Base-by-base conservation (phyloP, 1,140 invertebrate species). In the Agrilus planipennis region DNA sequence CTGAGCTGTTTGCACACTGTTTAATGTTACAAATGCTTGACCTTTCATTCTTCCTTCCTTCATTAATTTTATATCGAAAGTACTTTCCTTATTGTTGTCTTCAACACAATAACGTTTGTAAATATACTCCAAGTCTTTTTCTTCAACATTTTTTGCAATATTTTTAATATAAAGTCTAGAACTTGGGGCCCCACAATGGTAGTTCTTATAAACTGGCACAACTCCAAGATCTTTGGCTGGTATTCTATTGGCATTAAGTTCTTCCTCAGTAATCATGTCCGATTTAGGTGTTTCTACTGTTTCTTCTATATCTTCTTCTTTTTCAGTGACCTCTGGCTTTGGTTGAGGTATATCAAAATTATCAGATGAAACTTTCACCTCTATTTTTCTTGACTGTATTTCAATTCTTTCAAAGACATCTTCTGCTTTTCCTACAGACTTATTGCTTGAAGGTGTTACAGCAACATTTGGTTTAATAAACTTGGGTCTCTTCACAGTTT, bases 21-120 rank as follows among this genome's bases (percentile, higher is more conserved):
- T 75, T 34, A 93, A 70, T 5, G 84, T 89, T 1, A 96, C 69
- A 73, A 96, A 96, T 4, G 87, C 89, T 67, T 96, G 91, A 0
- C 89, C 89, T 66, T 92, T 94, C 89, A 96, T 94, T 55, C 89
- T 73, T 0, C 91, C 91, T 61, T 91, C 87, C 61, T 88, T 86
- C 89, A 96, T 91, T 2, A 92, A 69, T 50, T 82, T 73, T n/a
- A 92, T 73, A 66, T 88, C 78, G 66, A 88, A 91, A 42, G 73
- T 75, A 34, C 69, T 64, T 32, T 63, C 62, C 19, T 62, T 45
- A 7, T 61, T 47, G 27, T 64, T 49, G 38, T 54, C 49, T 9
- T 70, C 54, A 2, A 76, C 53, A n/a, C n/a, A n/a, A 61, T 81
- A 92, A 44, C 76, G 64, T 38, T 76, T 76, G 64, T 81, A 94